Conservation (phyloP, 2,888 invertebrate genomes). For the Drosophila nigricruria region DNA sequence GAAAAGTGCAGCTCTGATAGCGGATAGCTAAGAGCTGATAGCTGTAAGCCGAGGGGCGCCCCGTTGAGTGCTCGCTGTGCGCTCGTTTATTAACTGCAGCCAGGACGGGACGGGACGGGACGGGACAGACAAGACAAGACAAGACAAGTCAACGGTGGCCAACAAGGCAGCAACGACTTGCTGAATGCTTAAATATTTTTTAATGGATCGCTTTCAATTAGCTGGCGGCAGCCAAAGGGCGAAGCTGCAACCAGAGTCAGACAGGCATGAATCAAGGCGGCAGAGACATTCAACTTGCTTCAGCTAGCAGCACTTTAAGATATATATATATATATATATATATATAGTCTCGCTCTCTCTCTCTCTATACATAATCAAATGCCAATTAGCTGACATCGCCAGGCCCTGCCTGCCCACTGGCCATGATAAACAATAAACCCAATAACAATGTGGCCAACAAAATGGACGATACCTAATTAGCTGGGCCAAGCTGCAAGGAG, state of each 20-base stretch:
- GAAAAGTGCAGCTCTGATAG: conserved; percentile 17
- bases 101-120: too few relatives aligned
- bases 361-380: conserved; percentile 58
- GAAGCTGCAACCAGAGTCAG: conserved; percentile 29
- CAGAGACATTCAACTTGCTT: neutral
- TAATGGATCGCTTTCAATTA: conserved; percentile 55
- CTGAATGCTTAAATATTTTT: conserved; percentile 40
- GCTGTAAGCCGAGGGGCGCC: conserved; percentile 6
- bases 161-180: conserved; percentile 7
- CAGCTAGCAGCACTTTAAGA: conserved; percentile 1
- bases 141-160: neutral
- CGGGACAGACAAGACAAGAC: neutral
- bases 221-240: neutral
- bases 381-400: conserved; percentile 65
- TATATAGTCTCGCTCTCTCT: conserved; percentile 22
- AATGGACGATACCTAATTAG: conserved; percentile 44
- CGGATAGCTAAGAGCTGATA: conserved; percentile 5
- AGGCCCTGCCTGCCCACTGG: conserved; percentile 9
- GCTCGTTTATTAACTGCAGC: conserved; percentile 8
- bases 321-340: neutral
- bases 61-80: conserved; percentile 20
- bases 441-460: conserved; percentile 21
- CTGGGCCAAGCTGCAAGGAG: conserved; percentile 17
- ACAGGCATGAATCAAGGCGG: neutral
- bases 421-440: conserved; percentile 25